Conservation (phyloP, 2,888 invertebrate species). For the Apotomis turbidana region DNA sequence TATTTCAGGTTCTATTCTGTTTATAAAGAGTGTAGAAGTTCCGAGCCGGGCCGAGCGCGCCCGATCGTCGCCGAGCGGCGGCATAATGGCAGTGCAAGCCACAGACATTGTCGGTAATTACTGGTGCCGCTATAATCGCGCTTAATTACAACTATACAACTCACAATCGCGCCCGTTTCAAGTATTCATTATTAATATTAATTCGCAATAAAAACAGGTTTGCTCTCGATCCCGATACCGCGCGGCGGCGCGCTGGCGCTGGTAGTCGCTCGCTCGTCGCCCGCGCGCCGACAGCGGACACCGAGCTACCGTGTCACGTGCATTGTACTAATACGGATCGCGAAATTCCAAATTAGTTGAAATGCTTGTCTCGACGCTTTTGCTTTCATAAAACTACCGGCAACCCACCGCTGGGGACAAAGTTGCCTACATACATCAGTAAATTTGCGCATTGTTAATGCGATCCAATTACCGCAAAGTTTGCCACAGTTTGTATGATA, state of each 20-base stretch:
- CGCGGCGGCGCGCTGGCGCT: slow-evolving; percentile 46
- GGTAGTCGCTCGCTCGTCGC: not conserved
- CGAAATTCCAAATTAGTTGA: not conserved
- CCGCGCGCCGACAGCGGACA: not conserved
- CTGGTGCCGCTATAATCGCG: slow-evolving; percentile 73
- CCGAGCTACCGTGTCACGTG: not conserved
- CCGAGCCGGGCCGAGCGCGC: slow-evolving; percentile 46
- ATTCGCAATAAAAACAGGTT: slow-evolving; percentile 77
- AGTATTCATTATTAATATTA: slow-evolving; percentile 80
- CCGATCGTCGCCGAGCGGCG: slow-evolving; percentile 46
- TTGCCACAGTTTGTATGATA: slow-evolving; percentile 28
- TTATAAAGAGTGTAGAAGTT: slow-evolving; percentile 12
- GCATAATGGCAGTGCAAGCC: slow-evolving; percentile 55
- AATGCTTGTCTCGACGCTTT: slow-evolving; percentile 7
- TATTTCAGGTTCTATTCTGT: slow-evolving; percentile 7
- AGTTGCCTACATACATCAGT: slow-evolving; percentile 22
- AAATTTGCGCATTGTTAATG: slow-evolving; percentile 26
- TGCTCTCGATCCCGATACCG: slow-evolving; percentile 56
- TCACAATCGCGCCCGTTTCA: slow-evolving; percentile 76
- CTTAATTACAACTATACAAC: slow-evolving; percentile 79
- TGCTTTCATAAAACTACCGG: slow-evolving; percentile 11
- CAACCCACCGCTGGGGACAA: slow-evolving; percentile 23
- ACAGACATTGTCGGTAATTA: slow-evolving; percentile 73
- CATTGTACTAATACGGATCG: not conserved
- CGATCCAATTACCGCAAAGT: slow-evolving; percentile 27